Base-by-base conservation (phyloP, 2,888 invertebrate species). In the Sycophila texana region DNA sequence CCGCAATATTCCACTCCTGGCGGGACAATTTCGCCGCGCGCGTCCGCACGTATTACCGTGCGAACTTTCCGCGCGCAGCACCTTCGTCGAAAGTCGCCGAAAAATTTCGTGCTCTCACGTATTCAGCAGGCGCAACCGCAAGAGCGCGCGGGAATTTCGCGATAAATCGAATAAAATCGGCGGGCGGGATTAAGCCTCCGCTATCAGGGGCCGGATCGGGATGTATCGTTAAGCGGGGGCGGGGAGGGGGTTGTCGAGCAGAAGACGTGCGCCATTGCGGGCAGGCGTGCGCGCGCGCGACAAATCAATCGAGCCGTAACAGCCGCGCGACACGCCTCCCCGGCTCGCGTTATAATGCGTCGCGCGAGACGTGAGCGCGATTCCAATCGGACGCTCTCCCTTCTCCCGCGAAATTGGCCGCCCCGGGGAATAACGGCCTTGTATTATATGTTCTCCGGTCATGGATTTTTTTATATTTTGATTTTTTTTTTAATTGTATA, bases 281-380 rank as follows among this genome's bases (percentile, higher is more conserved):
- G 71, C 60, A 55, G 30, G 47, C 66, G 26, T 13, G 22, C 13
- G 26, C 18, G 22, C 13, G 60, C 22, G 60, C 82, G 84, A 83
- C 85, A 85, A 87, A 87, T 86, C 87, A 87, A 87, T 84, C 84
- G 86, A 82, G 83, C 82, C 82, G 84, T 83, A 86, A 85, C 84
- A 84, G 85, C 86, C 84, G 7, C 39, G 39, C 39, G 85, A 84
- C 84, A 84, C 84, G 83, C 78, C 49, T 74, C 81, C 57, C 53
- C 67, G 18, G 81, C 83, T 83, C 82, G 84, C 85, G 86, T 87
- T 87, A 84, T 86, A 85, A 87, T 84, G 85, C 85, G 84, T 84
- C 78, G 83, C 83, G 83, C 83, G 83, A 84, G 83, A 86, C 85
- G 85, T 83, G 84, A 82, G 82, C 82, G 84, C 83, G 84, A 85